Evolutionary conservation across 2,113 vertebrate genomes (phyloP), one percentile per base, ranked within the genome.

Genomic region (Geothlypis trichas): DNA sequence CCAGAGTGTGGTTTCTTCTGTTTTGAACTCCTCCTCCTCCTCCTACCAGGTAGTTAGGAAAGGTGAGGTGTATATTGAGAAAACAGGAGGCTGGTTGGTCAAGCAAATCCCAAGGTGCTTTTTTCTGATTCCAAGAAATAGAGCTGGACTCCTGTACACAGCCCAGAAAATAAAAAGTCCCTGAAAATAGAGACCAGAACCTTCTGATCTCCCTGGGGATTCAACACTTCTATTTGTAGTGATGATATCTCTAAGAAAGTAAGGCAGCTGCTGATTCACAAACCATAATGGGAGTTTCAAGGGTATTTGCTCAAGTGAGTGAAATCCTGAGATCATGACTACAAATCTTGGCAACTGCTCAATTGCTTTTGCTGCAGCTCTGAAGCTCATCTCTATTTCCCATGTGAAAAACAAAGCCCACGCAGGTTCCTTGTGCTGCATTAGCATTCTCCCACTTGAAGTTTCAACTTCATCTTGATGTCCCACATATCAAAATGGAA

Each of bases 191-290:
- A 96, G 65, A 68, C 75, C 72, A 90, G 73, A 90, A 68, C 80
- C 80, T 55, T 90, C 85, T 94, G 68, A 92, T 95, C 88, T 90
- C 68, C 44, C 44, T 5, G 21, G 79, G 59, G 51, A 77, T 84
- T 72, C 59, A 85, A 19, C 42, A 49, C 59, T 88, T 90, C 90
- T 90, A 93, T 91, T 90, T 92, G 61, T 49, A 68, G 82, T 88
- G 92, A 94, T 96, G 82, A 11, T 93, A 96, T 95, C 93, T 91
- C 90, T 80, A 69, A 91, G 80, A 95, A 93, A 85, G 52, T 42
- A 51, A 77, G 86, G 55, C 67, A 90, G 79, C 2, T 5, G 65
- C 84, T 94, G 94, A 94, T 92, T 95, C 96, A 94, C 67, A 87
- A 85, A 89, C 87, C 88, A 57, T 93, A 91, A 94, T 71, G 76